A percentile compares a stretch with the other conserved stretches of the same genome.
Conservation (phyloP, 1,140 invertebrate species). For the Drosophila arizonae region DNA sequence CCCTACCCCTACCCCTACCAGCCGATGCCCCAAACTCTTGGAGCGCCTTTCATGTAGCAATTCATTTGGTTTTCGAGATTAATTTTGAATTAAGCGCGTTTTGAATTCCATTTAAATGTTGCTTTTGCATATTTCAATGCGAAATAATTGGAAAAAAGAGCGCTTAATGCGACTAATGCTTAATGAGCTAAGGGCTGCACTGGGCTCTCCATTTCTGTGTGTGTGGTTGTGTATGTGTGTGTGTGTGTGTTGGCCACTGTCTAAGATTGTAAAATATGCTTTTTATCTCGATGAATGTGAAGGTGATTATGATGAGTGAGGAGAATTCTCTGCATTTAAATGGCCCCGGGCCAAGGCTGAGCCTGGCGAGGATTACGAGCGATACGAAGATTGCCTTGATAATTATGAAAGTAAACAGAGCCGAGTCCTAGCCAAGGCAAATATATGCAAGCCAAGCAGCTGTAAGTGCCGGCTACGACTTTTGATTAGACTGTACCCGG, state of each 20-base stretch:
- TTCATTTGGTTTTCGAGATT: conserved; percentile 66
- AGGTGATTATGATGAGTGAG: neutral
- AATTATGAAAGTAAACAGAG: neutral
- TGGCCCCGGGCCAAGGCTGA: conserved; percentile 16
- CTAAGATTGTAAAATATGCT: conserved; percentile 26
- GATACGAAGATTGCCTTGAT: neutral
- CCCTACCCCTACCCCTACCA: neutral
- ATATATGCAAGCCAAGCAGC: neutral
- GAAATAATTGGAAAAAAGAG: conserved; percentile 62
- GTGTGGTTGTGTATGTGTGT: no score
- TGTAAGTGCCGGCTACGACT: no score
- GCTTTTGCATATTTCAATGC: conserved; percentile 45
- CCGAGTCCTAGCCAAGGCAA: neutral
- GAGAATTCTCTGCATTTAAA: conserved; percentile 9
- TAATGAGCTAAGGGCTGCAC: conserved; percentile 55
- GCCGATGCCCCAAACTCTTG: neutral
- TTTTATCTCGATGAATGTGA: conserved; percentile 32
- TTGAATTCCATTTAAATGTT: conserved; percentile 70
- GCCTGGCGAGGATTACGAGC: neutral
- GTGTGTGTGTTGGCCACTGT: neutral
- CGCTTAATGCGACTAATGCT: conserved; percentile 68
- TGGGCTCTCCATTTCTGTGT: no score
- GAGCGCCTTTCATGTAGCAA: conserved; percentile 45
- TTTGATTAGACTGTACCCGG: no score
- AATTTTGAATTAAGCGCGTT: conserved; percentile 76